phyloP scores from a whole-genome alignment of 1,140 invertebrate genomes.

The Hylaeus volcanicus region DNA sequence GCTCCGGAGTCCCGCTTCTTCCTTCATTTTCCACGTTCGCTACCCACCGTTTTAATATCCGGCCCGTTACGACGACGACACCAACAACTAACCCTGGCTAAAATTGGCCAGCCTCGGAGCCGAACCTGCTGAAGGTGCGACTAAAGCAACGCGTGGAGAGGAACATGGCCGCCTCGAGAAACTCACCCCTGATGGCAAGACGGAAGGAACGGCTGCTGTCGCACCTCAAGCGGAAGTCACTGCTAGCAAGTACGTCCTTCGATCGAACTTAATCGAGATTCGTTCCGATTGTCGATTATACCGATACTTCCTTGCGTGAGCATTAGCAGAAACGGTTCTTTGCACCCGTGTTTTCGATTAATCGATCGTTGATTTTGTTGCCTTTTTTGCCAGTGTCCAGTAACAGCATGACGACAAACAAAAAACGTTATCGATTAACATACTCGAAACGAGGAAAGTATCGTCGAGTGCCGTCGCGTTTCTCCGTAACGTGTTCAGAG shows the following conservation, averaged over 20 bases:
- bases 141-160: conserved; percentile 97
- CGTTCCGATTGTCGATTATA: conserved; percentile 6
- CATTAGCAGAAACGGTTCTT: conserved; percentile 53
- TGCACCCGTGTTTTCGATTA: conserved; percentile 74
- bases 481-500: too few relatives aligned
- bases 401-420: conserved; percentile 75
- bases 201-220: conserved; percentile 89
- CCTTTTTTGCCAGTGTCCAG: conserved; percentile 70
- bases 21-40: not conserved
- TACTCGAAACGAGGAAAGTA: not conserved
- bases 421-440: conserved; percentile 48
- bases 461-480: not conserved
- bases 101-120: conserved; percentile 93
- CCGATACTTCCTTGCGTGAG: conserved; percentile 46
- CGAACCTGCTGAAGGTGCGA: conserved; percentile 97
- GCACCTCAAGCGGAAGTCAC: conserved; percentile 88
- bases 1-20: not conserved
- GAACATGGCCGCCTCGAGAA: conserved; percentile 83
- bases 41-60: not conserved
- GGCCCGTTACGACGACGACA: conserved; percentile 50
- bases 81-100: conserved; percentile 78
- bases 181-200: conserved; percentile 90
- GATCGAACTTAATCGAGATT: conserved; percentile 37
- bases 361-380: conserved; percentile 73
- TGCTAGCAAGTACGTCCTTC: conserved; percentile 87